phyloP scores from a whole-genome alignment of 2,113 vertebrate genomes.

The Ammodramus savannarum region DNA sequence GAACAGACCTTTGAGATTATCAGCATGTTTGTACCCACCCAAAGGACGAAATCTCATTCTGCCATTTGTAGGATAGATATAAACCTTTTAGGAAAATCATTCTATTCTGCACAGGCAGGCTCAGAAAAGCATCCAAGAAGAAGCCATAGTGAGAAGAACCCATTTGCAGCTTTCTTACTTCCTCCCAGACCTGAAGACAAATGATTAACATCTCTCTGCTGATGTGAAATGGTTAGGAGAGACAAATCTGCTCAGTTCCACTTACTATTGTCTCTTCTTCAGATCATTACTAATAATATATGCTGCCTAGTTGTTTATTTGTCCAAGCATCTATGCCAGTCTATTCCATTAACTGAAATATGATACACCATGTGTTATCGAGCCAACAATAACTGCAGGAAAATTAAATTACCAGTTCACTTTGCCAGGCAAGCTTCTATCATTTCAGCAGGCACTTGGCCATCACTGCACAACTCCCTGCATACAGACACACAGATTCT shows the following conservation, averaged over 20 bases:
- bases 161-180: not conserved
- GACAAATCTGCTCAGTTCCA: not conserved
- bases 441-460: not conserved
- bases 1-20: not conserved
- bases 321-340: not conserved
- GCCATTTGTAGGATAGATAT: not conserved
- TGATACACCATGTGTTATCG: not conserved
- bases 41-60: not conserved
- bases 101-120: not conserved
- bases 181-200: not conserved
- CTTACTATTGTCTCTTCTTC: not conserved
- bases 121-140: not conserved
- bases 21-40: not conserved
- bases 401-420: constrained; percentile 9
- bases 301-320: not conserved
- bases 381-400: not conserved
- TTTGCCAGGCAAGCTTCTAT: not conserved
- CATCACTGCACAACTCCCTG: not conserved
- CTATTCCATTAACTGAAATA: constrained; percentile 31
- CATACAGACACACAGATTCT: not conserved
- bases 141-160: not conserved
- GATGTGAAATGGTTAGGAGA: not conserved
- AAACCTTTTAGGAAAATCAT: not conserved
- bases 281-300: not conserved
- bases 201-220: not conserved